Base-by-base conservation (phyloP, 2,113 vertebrate genomes). In the Mastomys natalensis region DNA sequence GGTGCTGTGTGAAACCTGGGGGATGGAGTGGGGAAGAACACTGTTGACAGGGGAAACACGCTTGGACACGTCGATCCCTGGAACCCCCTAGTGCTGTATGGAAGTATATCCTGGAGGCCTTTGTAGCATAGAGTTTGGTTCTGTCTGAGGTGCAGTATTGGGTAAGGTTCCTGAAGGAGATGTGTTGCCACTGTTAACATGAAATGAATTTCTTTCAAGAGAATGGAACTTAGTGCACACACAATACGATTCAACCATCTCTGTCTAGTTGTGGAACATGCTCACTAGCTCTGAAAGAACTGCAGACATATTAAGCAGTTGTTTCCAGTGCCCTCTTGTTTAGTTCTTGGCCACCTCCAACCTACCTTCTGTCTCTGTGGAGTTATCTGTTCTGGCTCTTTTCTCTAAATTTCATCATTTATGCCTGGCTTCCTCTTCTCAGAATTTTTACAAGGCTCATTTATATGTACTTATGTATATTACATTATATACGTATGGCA, bases 61-160 rank as follows among this genome's bases (percentile, higher is more conserved):
- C 34, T 5, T 9, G 13, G 81, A 95, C 93, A 80, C 0, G 87
- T 51, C 0, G 1, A 16, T 58, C 21, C 1, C 31, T 2, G 9
- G 31, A 87, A 21, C 55, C 77, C 1, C 15, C 53, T 92, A 64
- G n/a, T 76, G 45, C n/a, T 16, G 4, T 53, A 6, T 22, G 87
- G 93, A 76, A 51, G 62, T 96, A 73, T 82, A 51, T 87, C 53
- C 34, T 22, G 72, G 74, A 84, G 89, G 74, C 89, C 86, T 2
- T 60, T n/a, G 16, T 90, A 81, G 64, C 68, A 4, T 1, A 21
- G 53, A 94, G 21, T 58, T 84, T 60, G 73, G 72, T 76, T 55
- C 53, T n/a, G 48, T 64, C 53, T n/a, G 48, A 45, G 40, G 21
- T 87, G 12, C 22, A 37, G 37, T 45, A 26, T 66, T 43, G 34